A percentile compares a stretch with the other conserved stretches of the same genome.
Evolutionary conservation across 2,888 invertebrate genomes (phyloP).

Genomic region (Ophion obscuratus): DNA sequence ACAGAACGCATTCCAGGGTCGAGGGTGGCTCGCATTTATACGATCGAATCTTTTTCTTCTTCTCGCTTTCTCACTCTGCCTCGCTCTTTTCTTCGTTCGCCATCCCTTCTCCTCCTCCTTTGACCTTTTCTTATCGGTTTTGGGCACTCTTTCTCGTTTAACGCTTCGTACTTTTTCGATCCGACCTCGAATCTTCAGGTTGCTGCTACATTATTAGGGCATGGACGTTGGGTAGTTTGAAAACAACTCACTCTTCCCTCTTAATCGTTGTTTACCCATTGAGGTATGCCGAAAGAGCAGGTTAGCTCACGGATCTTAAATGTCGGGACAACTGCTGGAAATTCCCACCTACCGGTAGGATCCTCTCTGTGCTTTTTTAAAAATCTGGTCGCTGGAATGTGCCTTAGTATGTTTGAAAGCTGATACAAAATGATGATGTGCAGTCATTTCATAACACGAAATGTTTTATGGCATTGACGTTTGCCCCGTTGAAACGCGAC

Average conservation of each 20-base stretch:
- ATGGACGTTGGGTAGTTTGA: neutral
- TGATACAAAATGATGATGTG: too few relatives aligned
- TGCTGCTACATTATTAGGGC: neutral
- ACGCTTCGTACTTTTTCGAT: neutral
- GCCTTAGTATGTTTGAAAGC: too few relatives aligned
- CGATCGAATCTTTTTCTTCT: constrained; percentile 49
- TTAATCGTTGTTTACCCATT: neutral
- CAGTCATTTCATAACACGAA: too few relatives aligned
- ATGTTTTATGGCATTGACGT: too few relatives aligned
- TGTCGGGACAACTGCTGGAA: neutral
- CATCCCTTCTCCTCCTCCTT: constrained; percentile 15
- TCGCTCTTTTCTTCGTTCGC: constrained; percentile 22
- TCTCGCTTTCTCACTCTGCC: constrained; percentile 23
- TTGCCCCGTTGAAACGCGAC: too few relatives aligned
- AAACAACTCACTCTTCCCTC: neutral
- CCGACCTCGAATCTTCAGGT: neutral
- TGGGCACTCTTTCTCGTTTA: neutral
- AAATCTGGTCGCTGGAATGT: too few relatives aligned
- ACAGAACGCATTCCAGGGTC: constrained; percentile 75
- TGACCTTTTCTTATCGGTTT: neutral
- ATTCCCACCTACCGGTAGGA: neutral
- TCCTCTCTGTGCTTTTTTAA: too few relatives aligned
- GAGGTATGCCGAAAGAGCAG: neutral
- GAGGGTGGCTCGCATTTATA: constrained; percentile 72
- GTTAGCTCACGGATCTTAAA: neutral